A percentile compares a stretch with the other conserved stretches of the same genome.
Evolutionary conservation across 37 sponge, comb jelly and placozoan species (phyloP).

Genomic region (Crambe crambe): DNA sequence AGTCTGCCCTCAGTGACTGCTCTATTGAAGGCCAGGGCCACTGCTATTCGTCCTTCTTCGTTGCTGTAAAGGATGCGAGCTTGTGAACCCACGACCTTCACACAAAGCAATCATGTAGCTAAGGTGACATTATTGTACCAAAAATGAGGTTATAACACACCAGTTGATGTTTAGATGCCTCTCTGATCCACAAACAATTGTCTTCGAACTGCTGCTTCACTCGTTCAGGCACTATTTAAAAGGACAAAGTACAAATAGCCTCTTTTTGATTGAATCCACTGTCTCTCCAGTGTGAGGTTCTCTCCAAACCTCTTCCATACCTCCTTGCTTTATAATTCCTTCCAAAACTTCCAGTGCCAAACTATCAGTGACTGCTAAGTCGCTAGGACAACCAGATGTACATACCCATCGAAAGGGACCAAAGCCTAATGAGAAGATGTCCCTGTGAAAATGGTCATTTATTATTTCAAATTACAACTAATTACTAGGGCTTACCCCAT

Average conservation of each 20-base stretch:
- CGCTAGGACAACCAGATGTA: slow-evolving; percentile 71
- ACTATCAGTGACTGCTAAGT: slow-evolving; percentile 83
- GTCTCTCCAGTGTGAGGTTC: not conserved
- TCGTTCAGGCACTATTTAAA: slow-evolving; percentile 47
- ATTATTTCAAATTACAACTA: not conserved
- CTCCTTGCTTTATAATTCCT: slow-evolving; percentile 51
- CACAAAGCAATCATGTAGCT: not conserved
- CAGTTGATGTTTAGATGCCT: slow-evolving; percentile 88
- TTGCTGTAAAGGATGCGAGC: slow-evolving; percentile 95
- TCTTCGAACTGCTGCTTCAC: slow-evolving; percentile 85
- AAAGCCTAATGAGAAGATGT: slow-evolving; percentile 97
- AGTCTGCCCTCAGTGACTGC: slow-evolving; percentile 85
- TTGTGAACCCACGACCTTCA: slow-evolving; percentile 94
- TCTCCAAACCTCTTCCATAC: slow-evolving; percentile 1
- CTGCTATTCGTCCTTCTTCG: slow-evolving; percentile 77
- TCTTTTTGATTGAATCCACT: not conserved
- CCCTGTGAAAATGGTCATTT: slow-evolving; percentile 42
- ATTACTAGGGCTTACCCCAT: slow-evolving; percentile 73
- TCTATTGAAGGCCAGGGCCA: slow-evolving; percentile 93
- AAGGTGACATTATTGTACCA: not conserved
- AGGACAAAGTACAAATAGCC: not conserved
- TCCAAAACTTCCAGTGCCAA: slow-evolving; percentile 77
- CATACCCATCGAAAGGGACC: slow-evolving; percentile 99
- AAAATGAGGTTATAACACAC: slow-evolving; percentile 36
- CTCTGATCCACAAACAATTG: slow-evolving; percentile 89